Conservation (phyloP, 2,888 invertebrate species). For the Amblyjoppa proteus region DNA sequence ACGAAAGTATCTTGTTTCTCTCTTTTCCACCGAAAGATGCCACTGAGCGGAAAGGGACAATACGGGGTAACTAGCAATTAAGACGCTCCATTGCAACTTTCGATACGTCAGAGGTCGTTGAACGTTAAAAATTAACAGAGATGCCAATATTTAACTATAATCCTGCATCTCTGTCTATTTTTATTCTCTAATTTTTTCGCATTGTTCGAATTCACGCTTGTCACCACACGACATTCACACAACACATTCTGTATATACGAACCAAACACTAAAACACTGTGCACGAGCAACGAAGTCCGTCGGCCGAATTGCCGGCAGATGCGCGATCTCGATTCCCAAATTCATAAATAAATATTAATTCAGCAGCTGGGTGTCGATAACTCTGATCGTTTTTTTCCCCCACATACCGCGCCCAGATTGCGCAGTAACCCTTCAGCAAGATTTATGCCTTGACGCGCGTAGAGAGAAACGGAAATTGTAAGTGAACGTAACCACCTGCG, state of each 20-base stretch:
- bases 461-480: not conserved
- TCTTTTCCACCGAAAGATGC: slow-evolving; percentile 72
- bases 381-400: not conserved
- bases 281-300: slow-evolving; percentile 32
- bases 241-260: slow-evolving; percentile 30
- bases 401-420: not conserved
- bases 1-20: slow-evolving; percentile 68
- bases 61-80: slow-evolving; percentile 79
- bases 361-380: slow-evolving; percentile 25
- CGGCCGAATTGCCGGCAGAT: slow-evolving; percentile 21
- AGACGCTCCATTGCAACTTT: slow-evolving; percentile 67
- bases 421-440: not conserved
- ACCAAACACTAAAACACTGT: slow-evolving; percentile 27
- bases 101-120: slow-evolving; percentile 58
- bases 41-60: slow-evolving; percentile 74
- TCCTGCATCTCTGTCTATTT: slow-evolving; percentile 6
- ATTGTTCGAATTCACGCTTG: slow-evolving; percentile 50
- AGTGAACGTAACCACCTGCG: not conserved
- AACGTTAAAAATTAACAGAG: slow-evolving; percentile 37
- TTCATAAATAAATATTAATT: slow-evolving; percentile 9
- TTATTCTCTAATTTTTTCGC: slow-evolving; percentile 50
- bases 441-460: not conserved
- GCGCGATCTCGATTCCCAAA: slow-evolving; percentile 1
- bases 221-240: slow-evolving; percentile 27
- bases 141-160: slow-evolving; percentile 11